These are phyloP conservation scores for Nipponia nippon DNA, from an alignment of 2,113 vertebrate genomes.

Conservation along the genomic window DNA sequence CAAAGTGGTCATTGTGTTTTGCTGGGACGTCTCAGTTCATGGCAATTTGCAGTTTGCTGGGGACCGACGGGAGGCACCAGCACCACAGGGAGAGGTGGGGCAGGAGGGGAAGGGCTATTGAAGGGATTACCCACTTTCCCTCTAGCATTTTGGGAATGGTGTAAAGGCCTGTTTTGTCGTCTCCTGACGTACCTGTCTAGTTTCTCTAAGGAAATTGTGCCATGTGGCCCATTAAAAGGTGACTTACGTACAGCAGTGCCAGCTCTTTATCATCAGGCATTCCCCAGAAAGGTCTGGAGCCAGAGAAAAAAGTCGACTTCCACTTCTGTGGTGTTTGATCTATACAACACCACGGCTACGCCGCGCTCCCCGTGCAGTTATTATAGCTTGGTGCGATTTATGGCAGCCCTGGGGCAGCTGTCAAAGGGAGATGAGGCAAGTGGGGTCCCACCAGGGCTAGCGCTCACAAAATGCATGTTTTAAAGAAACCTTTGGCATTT, in stretches of 20 bases:
- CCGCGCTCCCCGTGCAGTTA: fast-evolving
- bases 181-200: background rate
- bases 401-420: background rate
- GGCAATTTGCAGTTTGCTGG: background rate
- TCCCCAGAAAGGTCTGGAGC: background rate
- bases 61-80: background rate
- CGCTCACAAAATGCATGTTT: background rate
- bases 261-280: background rate
- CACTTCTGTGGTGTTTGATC: background rate
- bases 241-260: background rate
- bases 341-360: fast-evolving
- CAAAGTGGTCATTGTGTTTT: background rate
- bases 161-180: background rate
- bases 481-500: background rate
- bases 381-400: background rate
- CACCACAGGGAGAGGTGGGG: background rate
- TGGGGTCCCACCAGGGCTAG: background rate
- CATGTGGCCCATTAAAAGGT: background rate
- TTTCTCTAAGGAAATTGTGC: background rate
- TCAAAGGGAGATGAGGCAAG: background rate
- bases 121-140: background rate
- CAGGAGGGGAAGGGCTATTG: background rate
- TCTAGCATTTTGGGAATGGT: background rate
- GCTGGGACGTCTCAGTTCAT: fast-evolving
- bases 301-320: background rate